Evolutionary conservation across 92 coral and sea anemone species (phyloP), one percentile per base, ranked within the genome.

Genomic region (Phenganax subtilis): DNA sequence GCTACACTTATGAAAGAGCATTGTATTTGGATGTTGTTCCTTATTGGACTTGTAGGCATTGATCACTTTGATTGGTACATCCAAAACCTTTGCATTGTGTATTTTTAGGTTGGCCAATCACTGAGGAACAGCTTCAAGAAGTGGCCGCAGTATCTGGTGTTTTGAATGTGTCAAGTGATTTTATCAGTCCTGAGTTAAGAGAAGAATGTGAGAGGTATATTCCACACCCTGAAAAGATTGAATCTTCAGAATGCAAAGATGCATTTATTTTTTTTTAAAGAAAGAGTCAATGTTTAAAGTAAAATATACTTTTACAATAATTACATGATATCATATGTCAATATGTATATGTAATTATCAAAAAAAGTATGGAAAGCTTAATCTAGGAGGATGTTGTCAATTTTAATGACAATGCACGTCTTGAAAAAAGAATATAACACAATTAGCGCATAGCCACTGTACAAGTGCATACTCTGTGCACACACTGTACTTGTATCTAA

Each of bases 91-190:
- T 56, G 56, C 44, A 73, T 28, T 53, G 44, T 47, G n/a, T 69
- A 69, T 17, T 72, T 58, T 52, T 71, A 86, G 89, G 89, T 76
- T 56, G 70, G 55, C 80, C 67, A 60, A 75, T 82, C 0, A 82
- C 89, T 16, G 89, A 86, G 51, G 89, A 85, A 81, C 85, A 88
- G 57, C 86, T 88, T 9, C 66, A 67, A 75, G 89, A 88, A 30
- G 91, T 62, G 63, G 91, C 91, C 72, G 63, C 47, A 51, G 82
- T 56, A 75, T 86, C 89, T 54, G 89, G 89, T 55, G 83, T 82
- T 10, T 77, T 82, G 79, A 70, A 55, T 76, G 84, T 86, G 79
- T 75, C 80, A 57, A 85, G 37, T 67, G 89, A 86, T 68, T 57
- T 76, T 58, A 68, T 86, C 12, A 28, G 37, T 29, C 84, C 79